Evolutionary conservation across 2,113 vertebrate genomes (phyloP).

Genomic region (Abramis brama): DNA sequence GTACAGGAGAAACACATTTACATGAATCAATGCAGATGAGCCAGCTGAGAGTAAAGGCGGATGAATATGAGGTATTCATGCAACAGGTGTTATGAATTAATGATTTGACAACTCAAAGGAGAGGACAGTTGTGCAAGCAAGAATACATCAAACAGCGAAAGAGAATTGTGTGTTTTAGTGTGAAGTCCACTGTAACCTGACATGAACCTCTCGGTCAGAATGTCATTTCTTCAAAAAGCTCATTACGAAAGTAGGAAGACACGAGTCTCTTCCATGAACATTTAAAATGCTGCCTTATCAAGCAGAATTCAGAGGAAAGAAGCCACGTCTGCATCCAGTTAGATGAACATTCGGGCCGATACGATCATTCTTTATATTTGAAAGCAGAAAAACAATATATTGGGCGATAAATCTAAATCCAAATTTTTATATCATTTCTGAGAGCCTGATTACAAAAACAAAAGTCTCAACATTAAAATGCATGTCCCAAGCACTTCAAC

Average conservation of each 20-base stretch:
- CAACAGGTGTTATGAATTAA: conserved; percentile 48
- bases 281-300: neutral
- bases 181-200: neutral
- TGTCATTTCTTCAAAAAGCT: neutral
- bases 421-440: too few relatives aligned
- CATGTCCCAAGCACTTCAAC: too few relatives aligned
- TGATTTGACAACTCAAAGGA: conserved; percentile 33
- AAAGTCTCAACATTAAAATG: too few relatives aligned
- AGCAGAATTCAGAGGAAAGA: neutral
- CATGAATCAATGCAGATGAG: conserved; percentile 1
- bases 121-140: neutral
- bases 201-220: neutral
- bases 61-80: conserved; percentile 32
- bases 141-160: neutral
- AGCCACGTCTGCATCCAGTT: neutral
- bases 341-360: too few relatives aligned
- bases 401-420: too few relatives aligned
- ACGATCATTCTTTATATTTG: too few relatives aligned
- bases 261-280: neutral
- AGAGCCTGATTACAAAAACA: too few relatives aligned
- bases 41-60: neutral
- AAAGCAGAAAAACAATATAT: too few relatives aligned
- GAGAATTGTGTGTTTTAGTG: neutral
- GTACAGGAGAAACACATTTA: conserved; percentile 54
- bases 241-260: neutral